A percentile compares a stretch with the other conserved stretches of the same genome.
Evolutionary conservation across 1,140 invertebrate genomes (phyloP).

Genomic region (Saccostrea cuccullata): DNA sequence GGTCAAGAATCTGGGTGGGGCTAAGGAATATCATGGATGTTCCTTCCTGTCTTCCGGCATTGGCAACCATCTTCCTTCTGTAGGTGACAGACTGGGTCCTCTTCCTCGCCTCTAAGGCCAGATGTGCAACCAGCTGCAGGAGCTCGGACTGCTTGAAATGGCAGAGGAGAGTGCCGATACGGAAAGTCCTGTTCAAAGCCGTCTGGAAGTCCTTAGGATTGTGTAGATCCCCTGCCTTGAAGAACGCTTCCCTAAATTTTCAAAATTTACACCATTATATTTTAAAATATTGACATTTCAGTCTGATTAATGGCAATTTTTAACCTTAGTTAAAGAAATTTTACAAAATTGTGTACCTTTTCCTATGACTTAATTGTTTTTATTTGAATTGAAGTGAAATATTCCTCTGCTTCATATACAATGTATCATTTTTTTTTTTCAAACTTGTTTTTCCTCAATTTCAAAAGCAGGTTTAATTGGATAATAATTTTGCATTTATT

Average conservation of each 20-base stretch:
- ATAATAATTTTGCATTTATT: too few species aligned
- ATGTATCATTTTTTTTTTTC: too few species aligned
- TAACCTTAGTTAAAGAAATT: too few species aligned
- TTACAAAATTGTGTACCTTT: too few species aligned
- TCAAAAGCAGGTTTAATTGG: too few species aligned
- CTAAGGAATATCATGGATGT: background rate
- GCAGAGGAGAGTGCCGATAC: background rate
- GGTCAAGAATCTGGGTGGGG: background rate
- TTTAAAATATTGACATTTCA: too few species aligned
- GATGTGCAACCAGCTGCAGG: background rate
- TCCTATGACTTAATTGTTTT: too few species aligned
- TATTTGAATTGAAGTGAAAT: too few species aligned
- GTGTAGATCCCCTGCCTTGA: constrained; percentile 28
- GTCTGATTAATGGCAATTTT: too few species aligned
- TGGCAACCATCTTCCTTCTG: constrained; percentile 19
- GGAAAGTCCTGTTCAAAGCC: constrained; percentile 13
- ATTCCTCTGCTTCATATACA: too few species aligned
- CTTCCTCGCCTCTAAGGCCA: background rate
- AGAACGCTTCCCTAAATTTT: constrained; percentile 1
- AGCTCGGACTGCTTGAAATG: background rate
- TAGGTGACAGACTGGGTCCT: background rate
- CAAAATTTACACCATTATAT: too few species aligned
- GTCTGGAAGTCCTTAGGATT: constrained; percentile 28
- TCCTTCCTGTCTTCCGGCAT: background rate
- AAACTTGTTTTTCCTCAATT: too few species aligned